Evolutionary conservation across 2,888 invertebrate genomes (phyloP).

Genomic region (Monopis laevigella): DNA sequence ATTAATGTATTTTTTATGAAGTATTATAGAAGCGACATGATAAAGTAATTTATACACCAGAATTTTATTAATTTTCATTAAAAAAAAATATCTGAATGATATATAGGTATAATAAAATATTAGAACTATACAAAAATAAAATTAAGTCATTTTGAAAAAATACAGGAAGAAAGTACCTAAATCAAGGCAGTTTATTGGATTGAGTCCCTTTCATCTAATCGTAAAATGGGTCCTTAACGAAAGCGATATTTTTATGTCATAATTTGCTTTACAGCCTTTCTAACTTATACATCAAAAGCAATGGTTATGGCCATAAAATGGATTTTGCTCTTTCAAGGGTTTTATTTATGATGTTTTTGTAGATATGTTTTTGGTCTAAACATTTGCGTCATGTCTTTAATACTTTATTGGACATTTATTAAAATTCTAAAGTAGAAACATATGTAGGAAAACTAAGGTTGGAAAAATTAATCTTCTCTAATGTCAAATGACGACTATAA

Average conservation of each 20-base stretch:
- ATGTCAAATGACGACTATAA: too few species aligned
- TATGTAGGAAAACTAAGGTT: too few species aligned
- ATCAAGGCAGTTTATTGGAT: conserved; percentile 4
- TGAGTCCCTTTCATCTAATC: conserved; percentile 8
- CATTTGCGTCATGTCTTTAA: too few species aligned
- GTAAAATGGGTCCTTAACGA: conserved; percentile 7
- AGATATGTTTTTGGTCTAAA: too few species aligned
- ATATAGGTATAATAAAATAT: neutral
- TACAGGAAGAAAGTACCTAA: neutral
- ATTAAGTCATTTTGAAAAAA: too few species aligned
- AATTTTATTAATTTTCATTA: too few species aligned
- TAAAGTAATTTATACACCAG: too few species aligned
- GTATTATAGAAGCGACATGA: too few species aligned
- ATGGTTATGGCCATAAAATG: conserved; percentile 2
- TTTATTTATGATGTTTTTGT: neutral
- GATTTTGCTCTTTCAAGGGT: neutral
- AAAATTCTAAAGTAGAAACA: too few species aligned
- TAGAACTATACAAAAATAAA: neutral
- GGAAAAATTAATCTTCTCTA: too few species aligned
- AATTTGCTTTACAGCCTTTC: conserved; percentile 1
- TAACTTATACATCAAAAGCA: conserved; percentile 6
- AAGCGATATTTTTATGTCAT: conserved; percentile 5
- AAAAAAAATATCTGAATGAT: neutral
- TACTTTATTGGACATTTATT: too few species aligned
- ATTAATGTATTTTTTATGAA: too few species aligned